Evolutionary conservation across 1,140 invertebrate species (phyloP), one percentile per base, ranked within the genome.

Genomic region (Cyphomyrmex costatus): DNA sequence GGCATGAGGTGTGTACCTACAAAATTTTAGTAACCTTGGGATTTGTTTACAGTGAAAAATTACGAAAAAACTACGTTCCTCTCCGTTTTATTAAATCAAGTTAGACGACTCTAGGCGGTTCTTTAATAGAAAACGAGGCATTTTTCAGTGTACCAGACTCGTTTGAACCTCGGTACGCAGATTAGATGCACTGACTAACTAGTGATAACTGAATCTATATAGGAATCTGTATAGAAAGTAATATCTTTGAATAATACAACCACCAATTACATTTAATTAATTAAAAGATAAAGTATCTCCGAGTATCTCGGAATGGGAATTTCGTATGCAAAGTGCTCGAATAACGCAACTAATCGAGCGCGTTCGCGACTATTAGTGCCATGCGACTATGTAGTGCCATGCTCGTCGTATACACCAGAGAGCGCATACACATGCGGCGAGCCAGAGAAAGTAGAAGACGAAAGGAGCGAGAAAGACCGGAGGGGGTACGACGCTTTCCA

Each of bases 401-500:
- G 30, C 19, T 51, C 14, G 61, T 33, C 49, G 46, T 68, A n/a
- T 53, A 36, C 30, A 30, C 51, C 30, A 8, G 3, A 78, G 61
- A 68, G 42, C 42, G 60, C 7, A 24, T 21, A 71, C 21, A 33
- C 30, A 7, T 24, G 27, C 46, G 19, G 19, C 19, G 24, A 27
- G 27, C 73, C 73, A 42, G 51, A 82, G 66, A 82, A 82, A 82
- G 79, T 82, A 58, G 51, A 51, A 27, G 66, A 71, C 79, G 79
- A 82, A 60, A 82, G 42, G 66, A 83, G 66, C 51, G 53, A 86
- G 77, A 82, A 71, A 86, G 65, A 86, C 4, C 12, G 61, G 4
- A 7, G 42, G 27, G 42, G 56, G n/a, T 27, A 71, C 30, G 53
- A 68, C 78, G 73, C 78, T 85, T 85, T 85, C 83, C 83, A 85